phyloP scores from a whole-genome alignment of 1,140 invertebrate genomes.

The Drosophila paulistorum region DNA sequence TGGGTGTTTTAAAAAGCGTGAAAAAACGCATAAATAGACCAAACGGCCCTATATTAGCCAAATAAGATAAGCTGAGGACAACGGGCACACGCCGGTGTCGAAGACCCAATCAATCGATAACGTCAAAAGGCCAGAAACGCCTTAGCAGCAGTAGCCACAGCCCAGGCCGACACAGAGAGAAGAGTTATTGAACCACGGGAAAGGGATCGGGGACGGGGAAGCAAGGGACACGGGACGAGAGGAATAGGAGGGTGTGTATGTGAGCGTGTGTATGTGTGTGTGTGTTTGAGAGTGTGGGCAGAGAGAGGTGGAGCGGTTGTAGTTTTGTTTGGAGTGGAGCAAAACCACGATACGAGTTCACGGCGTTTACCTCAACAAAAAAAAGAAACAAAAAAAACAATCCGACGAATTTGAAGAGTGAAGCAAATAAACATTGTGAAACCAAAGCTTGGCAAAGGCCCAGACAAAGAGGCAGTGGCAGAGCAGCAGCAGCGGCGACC shows the following conservation, averaged over 20 bases:
- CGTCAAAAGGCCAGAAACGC: constrained; percentile 21
- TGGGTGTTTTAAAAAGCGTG: constrained; percentile 74
- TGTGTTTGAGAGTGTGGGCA: constrained; percentile 59
- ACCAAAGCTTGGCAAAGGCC: constrained; percentile 32
- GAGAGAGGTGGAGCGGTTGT: constrained; percentile 62
- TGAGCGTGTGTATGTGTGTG: constrained; percentile 46
- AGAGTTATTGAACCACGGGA: constrained; percentile 64
- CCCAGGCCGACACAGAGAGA: constrained; percentile 33
- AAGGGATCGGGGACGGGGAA: constrained; percentile 48
- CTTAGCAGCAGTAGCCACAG: constrained; percentile 17
- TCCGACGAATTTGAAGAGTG: constrained; percentile 32
- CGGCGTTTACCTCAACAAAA: constrained; percentile 48
- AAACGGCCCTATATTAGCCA: constrained; percentile 40
- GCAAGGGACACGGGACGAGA: constrained; percentile 19
- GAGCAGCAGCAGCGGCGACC: constrained; percentile 62
- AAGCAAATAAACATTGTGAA: constrained; percentile 55
- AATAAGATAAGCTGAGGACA: constrained; percentile 55
- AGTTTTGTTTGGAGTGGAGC: constrained; percentile 52
- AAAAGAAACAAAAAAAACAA: constrained; percentile 30
- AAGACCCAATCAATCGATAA: constrained; percentile 23
- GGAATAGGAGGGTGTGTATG: constrained; percentile 45
- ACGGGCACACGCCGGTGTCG: constrained; percentile 21
- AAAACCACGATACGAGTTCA: constrained; percentile 13
- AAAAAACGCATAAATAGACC: constrained; percentile 71
- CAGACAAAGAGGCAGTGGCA: constrained; percentile 37